Evolutionary conservation across 2,888 invertebrate genomes (phyloP).

Genomic region (Dendrolimus houi): DNA sequence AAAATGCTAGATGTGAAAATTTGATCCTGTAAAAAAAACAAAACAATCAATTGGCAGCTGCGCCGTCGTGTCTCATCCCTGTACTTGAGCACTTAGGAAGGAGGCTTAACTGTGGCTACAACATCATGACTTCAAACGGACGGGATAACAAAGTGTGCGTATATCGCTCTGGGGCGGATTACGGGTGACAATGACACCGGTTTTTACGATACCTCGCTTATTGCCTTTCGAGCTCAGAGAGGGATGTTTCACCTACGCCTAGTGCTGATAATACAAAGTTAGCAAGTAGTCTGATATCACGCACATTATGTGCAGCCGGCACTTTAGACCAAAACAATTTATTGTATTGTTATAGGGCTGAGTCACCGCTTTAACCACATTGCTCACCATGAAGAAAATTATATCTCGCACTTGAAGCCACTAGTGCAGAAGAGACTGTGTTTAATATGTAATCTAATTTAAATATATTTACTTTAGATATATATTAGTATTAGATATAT

Average conservation of each 20-base stretch:
- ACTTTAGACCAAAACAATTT: conserved; percentile 57
- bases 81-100: neutral
- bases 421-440: too few relatives aligned
- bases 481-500: too few relatives aligned
- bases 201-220: conserved; percentile 40
- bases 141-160: conserved; percentile 13
- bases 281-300: conserved; percentile 43
- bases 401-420: too few relatives aligned
- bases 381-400: conserved; percentile 6
- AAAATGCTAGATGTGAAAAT: too few relatives aligned
- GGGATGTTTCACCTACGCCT: conserved; percentile 46
- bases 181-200: conserved; percentile 26
- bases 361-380: conserved; percentile 37
- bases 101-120: too few relatives aligned
- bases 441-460: too few relatives aligned
- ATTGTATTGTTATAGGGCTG: conserved; percentile 61
- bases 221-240: conserved; percentile 31
- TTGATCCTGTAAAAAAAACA: too few relatives aligned
- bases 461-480: too few relatives aligned
- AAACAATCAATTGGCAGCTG: too few relatives aligned
- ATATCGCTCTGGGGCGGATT: conserved; percentile 20
- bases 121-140: neutral
- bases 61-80: too few relatives aligned
- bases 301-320: conserved; percentile 56
- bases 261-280: conserved; percentile 47